Conservation (phyloP, 2,888 invertebrate species). For the Dastarcus helophoroides region DNA sequence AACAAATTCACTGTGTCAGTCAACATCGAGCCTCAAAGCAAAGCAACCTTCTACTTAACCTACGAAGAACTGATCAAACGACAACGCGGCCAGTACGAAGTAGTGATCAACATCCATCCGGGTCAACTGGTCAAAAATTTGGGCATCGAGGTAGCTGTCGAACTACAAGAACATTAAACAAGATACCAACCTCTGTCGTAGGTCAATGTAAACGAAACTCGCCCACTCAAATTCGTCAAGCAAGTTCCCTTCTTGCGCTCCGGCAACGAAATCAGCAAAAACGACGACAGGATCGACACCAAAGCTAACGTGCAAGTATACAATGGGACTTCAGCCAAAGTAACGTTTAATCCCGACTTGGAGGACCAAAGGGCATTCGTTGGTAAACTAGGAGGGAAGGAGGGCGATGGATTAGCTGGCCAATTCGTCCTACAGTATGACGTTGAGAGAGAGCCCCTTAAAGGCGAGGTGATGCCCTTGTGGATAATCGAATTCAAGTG, state of each 20-base stretch:
- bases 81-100: slow-evolving; percentile 53
- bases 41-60: slow-evolving; percentile 55
- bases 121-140: slow-evolving; percentile 53
- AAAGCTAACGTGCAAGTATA: slow-evolving; percentile 24
- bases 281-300: slow-evolving; percentile 37
- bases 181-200: too few relatives aligned
- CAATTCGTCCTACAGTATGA: slow-evolving; percentile 62
- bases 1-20: slow-evolving; percentile 58
- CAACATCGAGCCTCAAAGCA: slow-evolving; percentile 51
- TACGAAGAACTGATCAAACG: slow-evolving; percentile 61
- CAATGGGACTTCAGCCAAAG: slow-evolving; percentile 26
- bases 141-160: slow-evolving; percentile 44
- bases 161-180: too few relatives aligned
- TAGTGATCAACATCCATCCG: slow-evolving; percentile 56
- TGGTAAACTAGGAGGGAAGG: slow-evolving; percentile 29
- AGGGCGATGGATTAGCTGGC: slow-evolving; percentile 43
- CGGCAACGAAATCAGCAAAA: slow-evolving; percentile 50
- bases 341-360: slow-evolving; percentile 48
- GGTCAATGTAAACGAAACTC: slow-evolving; percentile 52
- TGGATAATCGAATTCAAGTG: too few relatives aligned
- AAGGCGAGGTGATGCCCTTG: slow-evolving; percentile 47
- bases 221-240: slow-evolving; percentile 46
- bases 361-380: slow-evolving; percentile 45
- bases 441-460: slow-evolving; percentile 45
- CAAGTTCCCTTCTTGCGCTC: slow-evolving; percentile 55